Evolutionary conservation across 1,140 invertebrate species (phyloP).

Genomic region (Aphelinus atriplicis): DNA sequence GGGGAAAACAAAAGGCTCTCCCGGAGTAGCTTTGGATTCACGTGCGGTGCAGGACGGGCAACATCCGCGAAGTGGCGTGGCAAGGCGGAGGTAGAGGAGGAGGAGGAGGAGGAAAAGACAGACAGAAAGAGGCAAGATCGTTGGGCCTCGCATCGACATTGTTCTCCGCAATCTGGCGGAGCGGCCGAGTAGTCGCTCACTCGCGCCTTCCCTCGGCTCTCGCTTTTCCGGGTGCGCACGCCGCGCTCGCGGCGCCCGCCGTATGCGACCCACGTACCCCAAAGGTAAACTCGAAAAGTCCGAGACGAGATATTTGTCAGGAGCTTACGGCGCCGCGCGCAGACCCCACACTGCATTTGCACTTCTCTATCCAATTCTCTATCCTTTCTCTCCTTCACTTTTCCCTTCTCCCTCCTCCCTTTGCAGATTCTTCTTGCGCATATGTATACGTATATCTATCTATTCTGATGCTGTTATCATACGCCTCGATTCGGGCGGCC

Average conservation of each 20-base stretch:
- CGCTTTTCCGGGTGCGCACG: background rate
- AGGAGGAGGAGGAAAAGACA: background rate
- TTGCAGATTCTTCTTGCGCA: background rate
- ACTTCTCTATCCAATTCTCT: background rate
- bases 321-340: slow-evolving; percentile 16
- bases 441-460: no score
- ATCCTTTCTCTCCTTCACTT: no score
- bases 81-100: background rate
- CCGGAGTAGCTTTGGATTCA: no score
- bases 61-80: no score
- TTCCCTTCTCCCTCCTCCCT: background rate
- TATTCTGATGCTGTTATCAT: no score
- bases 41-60: no score
- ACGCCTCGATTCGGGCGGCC: no score
- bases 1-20: slow-evolving; percentile 7
- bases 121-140: background rate
- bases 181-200: background rate
- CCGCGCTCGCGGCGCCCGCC: background rate
- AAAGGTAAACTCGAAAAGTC: slow-evolving; percentile 48
- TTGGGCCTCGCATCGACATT: slow-evolving; percentile 8
- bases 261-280: slow-evolving; percentile 43
- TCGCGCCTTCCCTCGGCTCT: background rate
- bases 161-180: slow-evolving; percentile 25
- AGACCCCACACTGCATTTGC: slow-evolving; percentile 25
- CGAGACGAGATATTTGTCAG: slow-evolving; percentile 47